phyloP scores from a whole-genome alignment of 2,113 vertebrate species.

The Oreotrochilus melanogaster region DNA sequence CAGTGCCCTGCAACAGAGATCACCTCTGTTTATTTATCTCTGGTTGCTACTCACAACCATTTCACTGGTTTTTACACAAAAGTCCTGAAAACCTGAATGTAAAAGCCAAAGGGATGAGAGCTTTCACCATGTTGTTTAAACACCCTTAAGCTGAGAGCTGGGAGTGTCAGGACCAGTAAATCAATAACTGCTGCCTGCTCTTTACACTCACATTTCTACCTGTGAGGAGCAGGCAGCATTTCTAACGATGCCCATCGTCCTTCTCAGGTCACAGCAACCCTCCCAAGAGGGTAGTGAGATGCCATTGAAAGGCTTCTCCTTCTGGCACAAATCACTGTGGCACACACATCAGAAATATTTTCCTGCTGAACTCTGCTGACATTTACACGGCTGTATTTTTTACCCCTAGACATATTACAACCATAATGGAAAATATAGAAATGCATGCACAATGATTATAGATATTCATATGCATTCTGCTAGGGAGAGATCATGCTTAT shows the following conservation, averaged over 20 bases:
- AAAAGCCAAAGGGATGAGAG: neutral
- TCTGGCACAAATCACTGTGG: neutral
- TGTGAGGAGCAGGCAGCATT: neutral
- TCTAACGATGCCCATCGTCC: neutral
- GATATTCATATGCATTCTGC: conserved; percentile 56
- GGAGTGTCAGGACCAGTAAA: neutral
- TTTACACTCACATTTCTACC: neutral
- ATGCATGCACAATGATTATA: conserved; percentile 37
- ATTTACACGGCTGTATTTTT: neutral
- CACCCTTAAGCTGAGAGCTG: neutral
- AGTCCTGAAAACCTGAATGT: neutral
- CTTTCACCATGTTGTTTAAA: neutral
- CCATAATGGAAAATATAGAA: conserved; percentile 51
- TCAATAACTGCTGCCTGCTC: neutral
- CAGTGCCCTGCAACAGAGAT: neutral
- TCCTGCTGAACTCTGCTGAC: neutral
- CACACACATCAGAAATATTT: neutral
- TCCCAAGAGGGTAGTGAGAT: neutral
- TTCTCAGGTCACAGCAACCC: neutral
- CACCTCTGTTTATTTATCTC: neutral
- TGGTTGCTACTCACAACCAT: neutral
- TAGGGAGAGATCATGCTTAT: conserved; percentile 39
- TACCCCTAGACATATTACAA: conserved; percentile 24
- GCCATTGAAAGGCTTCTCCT: neutral
- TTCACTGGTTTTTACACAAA: neutral